These are phyloP conservation scores for Phyllopteryx taeniolatus DNA, from an alignment of 2,113 vertebrate genomes.

Conservation along the genomic window DNA sequence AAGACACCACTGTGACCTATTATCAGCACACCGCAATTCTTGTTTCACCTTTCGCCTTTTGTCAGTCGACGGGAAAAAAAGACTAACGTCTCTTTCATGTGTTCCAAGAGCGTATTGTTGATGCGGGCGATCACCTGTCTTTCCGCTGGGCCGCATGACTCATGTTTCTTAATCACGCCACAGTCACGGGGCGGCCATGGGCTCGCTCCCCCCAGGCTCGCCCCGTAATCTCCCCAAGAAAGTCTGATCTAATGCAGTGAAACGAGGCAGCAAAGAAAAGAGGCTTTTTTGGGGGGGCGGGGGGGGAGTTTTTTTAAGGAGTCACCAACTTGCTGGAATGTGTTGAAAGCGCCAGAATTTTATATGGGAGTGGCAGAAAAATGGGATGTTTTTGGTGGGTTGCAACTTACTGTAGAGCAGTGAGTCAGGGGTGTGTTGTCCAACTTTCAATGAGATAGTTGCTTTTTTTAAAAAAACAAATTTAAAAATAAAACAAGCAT, in stretches of 20 bases:
- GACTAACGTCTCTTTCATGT: neutral
- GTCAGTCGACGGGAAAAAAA: neutral
- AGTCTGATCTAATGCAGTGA: conserved; percentile 60
- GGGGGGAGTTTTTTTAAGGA: neutral
- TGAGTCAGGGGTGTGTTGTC: neutral
- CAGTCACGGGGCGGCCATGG: conserved; percentile 51
- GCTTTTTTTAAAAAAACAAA: too few species aligned
- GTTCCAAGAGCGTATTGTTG: neutral
- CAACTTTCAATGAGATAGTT: neutral
- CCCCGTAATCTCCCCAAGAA: conserved; percentile 58
- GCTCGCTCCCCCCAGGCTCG: conserved; percentile 4
- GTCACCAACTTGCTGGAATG: conserved; percentile 41
- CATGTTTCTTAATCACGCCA: conserved; percentile 49
- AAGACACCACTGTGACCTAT: neutral
- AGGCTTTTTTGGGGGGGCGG: conserved; percentile 19
- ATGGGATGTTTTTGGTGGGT: neutral
- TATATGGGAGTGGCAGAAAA: neutral
- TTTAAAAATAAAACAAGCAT: neutral
- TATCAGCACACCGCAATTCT: neutral
- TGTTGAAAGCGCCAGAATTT: conserved; percentile 6
- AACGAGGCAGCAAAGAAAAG: conserved; percentile 59
- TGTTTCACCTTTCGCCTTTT: conserved; percentile 19
- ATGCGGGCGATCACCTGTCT: conserved; percentile 24
- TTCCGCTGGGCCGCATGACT: conserved; percentile 55
- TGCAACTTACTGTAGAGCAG: neutral